Conservation (phyloP, 2,113 vertebrate species). For the Piprites chloris region DNA sequence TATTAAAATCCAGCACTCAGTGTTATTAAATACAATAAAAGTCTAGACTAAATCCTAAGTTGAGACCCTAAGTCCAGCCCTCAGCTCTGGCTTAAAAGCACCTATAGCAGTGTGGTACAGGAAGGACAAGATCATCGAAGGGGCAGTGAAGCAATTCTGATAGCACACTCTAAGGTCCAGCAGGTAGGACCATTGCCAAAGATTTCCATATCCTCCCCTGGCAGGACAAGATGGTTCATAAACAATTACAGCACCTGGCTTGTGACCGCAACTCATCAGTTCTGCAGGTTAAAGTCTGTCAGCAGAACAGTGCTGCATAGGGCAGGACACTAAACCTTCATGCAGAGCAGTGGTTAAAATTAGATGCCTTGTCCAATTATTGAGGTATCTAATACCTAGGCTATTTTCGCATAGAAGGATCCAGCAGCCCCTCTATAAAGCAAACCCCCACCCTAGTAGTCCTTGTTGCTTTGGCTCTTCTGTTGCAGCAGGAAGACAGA, state of each 20-base stretch:
- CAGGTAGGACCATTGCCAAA: background rate
- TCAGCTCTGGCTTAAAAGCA: background rate
- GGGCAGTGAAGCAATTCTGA: background rate
- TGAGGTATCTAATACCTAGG: background rate
- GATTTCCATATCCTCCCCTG: background rate
- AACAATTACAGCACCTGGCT: background rate
- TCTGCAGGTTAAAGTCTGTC: background rate
- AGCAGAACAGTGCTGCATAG: background rate
- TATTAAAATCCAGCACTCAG: background rate
- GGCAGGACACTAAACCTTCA: background rate
- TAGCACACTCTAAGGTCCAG: background rate
- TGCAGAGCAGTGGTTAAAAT: background rate
- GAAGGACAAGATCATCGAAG: background rate
- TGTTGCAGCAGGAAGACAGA: background rate
- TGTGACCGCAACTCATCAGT: background rate
- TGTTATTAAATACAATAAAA: background rate
- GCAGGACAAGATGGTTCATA: background rate
- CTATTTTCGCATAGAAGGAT: background rate
- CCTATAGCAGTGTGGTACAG: no score
- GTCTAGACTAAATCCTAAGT: background rate
- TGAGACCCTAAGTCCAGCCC: background rate
- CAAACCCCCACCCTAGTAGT: background rate
- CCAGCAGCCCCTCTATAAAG: background rate
- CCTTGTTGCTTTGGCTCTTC: background rate
- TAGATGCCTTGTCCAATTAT: background rate